A percentile compares a stretch with the other conserved stretches of the same genome.
These are phyloP conservation scores for Drosophila paulistorum DNA, from an alignment of 1,140 invertebrate species.

Conservation along the genomic window DNA sequence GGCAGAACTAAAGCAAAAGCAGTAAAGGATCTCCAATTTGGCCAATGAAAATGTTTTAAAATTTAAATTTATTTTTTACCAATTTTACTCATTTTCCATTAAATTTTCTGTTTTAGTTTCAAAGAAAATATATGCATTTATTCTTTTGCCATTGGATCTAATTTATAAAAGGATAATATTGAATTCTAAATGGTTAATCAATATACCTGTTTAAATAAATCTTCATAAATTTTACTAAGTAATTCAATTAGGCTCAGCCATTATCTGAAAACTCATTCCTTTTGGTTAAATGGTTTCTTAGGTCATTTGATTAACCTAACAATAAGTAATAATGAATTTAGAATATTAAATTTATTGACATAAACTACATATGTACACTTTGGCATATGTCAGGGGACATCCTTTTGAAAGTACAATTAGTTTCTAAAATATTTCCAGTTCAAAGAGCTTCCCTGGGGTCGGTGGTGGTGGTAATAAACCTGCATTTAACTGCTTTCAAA, in stretches of 20 bases:
- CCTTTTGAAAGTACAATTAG: constrained; percentile 11
- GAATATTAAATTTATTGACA: not conserved
- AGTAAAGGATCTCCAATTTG: not conserved
- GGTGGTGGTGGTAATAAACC: constrained; percentile 7
- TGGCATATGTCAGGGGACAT: not conserved
- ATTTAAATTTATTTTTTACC: not conserved
- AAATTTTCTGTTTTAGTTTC: constrained; percentile 7
- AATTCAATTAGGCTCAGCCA: too few species aligned
- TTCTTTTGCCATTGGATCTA: too few species aligned
- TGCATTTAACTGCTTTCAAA: constrained; percentile 56
- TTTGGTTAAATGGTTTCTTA: too few species aligned
- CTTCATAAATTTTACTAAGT: too few species aligned
- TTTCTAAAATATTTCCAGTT: constrained; percentile 31
- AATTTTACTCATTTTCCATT: not conserved
- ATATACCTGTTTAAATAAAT: too few species aligned
- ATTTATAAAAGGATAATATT: too few species aligned
- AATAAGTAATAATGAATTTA: not conserved
- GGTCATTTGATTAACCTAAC: too few species aligned
- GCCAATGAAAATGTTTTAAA: not conserved
- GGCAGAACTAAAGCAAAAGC: constrained; percentile 30
- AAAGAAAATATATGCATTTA: too few species aligned
- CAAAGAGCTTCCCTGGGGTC: constrained; percentile 30
- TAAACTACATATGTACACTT: not conserved
- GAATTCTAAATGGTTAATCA: too few species aligned
- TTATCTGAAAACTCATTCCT: too few species aligned